Evolutionary conservation across 2,113 vertebrate genomes (phyloP).

Genomic region (Xiphophorus couchianus): DNA sequence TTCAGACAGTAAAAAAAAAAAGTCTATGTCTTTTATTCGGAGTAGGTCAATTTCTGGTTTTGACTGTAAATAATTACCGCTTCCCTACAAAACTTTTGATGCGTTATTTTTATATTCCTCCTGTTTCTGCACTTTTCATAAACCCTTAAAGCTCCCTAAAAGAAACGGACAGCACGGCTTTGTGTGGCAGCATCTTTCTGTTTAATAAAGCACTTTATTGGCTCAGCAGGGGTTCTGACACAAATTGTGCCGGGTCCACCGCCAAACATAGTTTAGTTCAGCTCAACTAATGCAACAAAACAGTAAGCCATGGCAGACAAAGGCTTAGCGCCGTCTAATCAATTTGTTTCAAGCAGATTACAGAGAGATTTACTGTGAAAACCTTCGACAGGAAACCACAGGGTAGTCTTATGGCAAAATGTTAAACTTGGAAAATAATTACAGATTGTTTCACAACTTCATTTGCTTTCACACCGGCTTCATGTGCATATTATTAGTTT

Average conservation of each 20-base stretch:
- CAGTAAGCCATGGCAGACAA: not conserved
- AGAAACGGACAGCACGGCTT: not conserved
- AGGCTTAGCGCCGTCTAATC: not conserved
- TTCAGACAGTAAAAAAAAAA: too few relatives aligned
- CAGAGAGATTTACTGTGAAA: constrained; percentile 1
- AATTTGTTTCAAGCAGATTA: constrained; percentile 4
- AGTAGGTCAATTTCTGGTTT: too few relatives aligned
- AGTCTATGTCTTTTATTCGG: too few relatives aligned
- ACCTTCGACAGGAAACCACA: not conserved
- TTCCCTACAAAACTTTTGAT: not conserved
- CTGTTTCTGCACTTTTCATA: too few relatives aligned
- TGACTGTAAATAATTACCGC: not conserved
- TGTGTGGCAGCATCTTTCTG: not conserved
- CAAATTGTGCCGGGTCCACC: not conserved
- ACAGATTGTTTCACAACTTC: too few relatives aligned
- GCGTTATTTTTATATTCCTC: not conserved
- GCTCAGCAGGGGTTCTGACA: not conserved
- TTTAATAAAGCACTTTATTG: not conserved
- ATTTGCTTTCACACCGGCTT: not conserved
- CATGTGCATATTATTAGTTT: not conserved
- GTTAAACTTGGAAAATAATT: not conserved
- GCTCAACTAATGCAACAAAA: constrained; percentile 5
- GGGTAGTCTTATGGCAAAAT: not conserved
- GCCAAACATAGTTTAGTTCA: not conserved
- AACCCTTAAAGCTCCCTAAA: not conserved